Conservation (phyloP, 2,797 vertebrate species). For the Vespertilio murinus region DNA sequence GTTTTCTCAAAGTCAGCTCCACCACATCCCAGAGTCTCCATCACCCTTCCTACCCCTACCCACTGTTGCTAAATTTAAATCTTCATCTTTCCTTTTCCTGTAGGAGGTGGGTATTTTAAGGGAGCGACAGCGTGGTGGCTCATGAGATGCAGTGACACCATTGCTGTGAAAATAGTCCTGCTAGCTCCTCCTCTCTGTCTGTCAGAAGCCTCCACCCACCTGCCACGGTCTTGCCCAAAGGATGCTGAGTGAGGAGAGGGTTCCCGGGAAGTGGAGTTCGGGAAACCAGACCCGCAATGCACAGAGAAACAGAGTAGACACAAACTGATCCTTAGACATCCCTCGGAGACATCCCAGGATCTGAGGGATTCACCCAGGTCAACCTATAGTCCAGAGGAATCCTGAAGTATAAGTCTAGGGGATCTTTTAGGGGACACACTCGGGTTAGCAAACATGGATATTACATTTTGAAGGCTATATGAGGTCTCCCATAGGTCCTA, state of each 20-base stretch:
- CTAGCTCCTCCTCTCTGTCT: neutral
- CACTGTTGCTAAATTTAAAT: slow-evolving; percentile 59
- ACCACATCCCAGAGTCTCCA: neutral
- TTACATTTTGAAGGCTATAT: neutral
- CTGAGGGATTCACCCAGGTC: neutral
- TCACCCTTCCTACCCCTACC: neutral
- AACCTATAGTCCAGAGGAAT: neutral
- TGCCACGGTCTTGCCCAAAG: neutral
- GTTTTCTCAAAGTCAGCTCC: neutral
- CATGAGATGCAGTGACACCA: neutral
- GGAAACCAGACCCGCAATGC: neutral
- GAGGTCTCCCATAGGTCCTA: neutral
- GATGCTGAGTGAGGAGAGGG: neutral
- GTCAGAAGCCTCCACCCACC: neutral
- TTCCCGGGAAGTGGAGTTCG: neutral
- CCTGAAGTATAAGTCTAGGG: neutral
- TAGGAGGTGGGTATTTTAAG: slow-evolving; percentile 65
- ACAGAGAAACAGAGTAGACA: too few species aligned
- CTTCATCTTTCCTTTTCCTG: slow-evolving; percentile 67
- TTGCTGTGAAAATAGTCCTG: neutral
- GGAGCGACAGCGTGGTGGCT: neutral
- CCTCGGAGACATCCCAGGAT: neutral
- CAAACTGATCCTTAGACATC: neutral
- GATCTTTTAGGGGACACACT: neutral
- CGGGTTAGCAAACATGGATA: neutral